These are phyloP conservation scores for Dynastes maya DNA, from an alignment of 2,888 invertebrate species.

Conservation along the genomic window DNA sequence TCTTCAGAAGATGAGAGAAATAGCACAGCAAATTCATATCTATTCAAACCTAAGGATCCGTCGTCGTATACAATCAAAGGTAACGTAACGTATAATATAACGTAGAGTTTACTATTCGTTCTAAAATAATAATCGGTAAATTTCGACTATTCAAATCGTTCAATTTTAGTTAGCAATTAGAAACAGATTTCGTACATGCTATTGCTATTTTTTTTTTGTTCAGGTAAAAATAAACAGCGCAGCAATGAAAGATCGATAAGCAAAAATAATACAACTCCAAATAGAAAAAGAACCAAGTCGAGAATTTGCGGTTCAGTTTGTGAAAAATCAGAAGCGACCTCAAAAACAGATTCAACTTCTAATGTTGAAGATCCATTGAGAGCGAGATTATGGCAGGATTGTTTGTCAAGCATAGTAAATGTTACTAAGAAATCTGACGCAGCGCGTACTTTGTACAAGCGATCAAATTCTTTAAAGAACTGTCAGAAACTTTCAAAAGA, in stretches of 20 bases:
- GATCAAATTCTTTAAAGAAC: slow-evolving; percentile 34
- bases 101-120: too few relatives aligned
- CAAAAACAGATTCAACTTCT: background rate
- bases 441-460: slow-evolving; percentile 13
- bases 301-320: background rate
- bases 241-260: too few relatives aligned
- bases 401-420: background rate
- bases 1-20: slow-evolving; percentile 16
- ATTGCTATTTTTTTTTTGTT: too few relatives aligned
- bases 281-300: slow-evolving; percentile 9
- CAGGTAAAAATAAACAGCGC: too few relatives aligned
- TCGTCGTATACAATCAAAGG: background rate
- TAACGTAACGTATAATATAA: background rate
- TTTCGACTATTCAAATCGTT: too few relatives aligned
- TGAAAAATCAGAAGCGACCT: background rate
- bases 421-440: background rate
- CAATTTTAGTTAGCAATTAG: too few relatives aligned
- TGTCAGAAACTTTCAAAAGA: background rate
- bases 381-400: slow-evolving; percentile 21
- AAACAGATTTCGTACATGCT: too few relatives aligned
- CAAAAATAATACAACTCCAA: background rate
- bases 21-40: background rate
- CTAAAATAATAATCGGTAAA: too few relatives aligned
- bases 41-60: background rate
- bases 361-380: slow-evolving; percentile 22